phyloP scores from a whole-genome alignment of 2,113 vertebrate species.

The Proteles cristata region DNA sequence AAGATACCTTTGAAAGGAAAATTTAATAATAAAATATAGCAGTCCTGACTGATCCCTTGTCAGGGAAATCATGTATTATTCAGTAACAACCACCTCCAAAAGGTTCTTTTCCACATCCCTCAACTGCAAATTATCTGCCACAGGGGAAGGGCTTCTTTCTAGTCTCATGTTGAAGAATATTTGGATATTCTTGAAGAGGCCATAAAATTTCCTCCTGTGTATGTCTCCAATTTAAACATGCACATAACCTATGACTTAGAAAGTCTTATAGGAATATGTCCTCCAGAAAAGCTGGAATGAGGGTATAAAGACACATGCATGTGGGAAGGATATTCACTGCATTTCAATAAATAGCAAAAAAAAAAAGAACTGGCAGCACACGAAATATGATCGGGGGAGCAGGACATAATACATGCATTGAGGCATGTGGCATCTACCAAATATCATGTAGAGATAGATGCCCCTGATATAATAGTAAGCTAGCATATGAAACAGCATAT shows the following conservation, averaged over 20 bases:
- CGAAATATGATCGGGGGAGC: neutral
- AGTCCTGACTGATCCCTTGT: slow-evolving; percentile 24
- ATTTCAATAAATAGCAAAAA: neutral
- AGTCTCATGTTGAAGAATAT: neutral
- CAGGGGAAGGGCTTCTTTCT: neutral
- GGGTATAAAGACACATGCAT: neutral
- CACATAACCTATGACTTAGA: neutral
- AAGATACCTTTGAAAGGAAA: slow-evolving; percentile 37
- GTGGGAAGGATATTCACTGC: neutral
- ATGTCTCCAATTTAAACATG: neutral
- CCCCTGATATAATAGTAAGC: neutral
- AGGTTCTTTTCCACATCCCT: neutral
- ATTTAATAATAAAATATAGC: slow-evolving; percentile 45
- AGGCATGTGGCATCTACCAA: accelerated
- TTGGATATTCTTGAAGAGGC: neutral
- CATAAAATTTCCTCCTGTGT: neutral
- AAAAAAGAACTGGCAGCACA: neutral
- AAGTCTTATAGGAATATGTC: neutral
- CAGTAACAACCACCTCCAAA: neutral
- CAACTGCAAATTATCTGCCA: slow-evolving; percentile 37
- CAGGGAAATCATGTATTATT: neutral
- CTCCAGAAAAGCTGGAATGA: neutral
- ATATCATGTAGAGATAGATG: neutral
- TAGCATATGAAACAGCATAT: neutral
- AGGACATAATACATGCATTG: neutral